Conservation (phyloP, 1,140 invertebrate genomes). For the Tetramorium alpestre region DNA sequence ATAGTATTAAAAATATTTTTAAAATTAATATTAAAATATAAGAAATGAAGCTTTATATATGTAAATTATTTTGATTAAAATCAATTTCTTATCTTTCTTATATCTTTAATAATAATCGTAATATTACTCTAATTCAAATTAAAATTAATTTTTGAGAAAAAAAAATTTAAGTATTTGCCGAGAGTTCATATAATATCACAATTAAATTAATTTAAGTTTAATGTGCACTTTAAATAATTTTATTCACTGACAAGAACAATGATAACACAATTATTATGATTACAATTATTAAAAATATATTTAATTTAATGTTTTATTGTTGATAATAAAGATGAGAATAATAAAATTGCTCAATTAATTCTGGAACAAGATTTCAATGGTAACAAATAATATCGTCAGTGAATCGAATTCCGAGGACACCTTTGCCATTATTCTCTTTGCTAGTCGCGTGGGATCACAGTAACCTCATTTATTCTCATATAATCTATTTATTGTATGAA, state of each 20-base stretch:
- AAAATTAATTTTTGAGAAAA: neutral
- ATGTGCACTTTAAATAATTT: slow-evolving; percentile 12
- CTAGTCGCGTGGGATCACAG: neutral
- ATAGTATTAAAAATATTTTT: neutral
- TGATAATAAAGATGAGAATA: neutral
- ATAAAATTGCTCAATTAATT: neutral
- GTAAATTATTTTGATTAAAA: neutral
- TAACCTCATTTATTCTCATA: neutral
- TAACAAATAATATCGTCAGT: slow-evolving; percentile 23
- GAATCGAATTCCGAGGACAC: slow-evolving; percentile 38
- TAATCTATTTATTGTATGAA: neutral
- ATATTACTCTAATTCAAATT: no score
- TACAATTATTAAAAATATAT: neutral
- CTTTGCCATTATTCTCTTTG: neutral
- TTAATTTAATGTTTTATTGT: neutral
- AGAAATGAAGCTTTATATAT: neutral
- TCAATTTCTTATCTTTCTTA: neutral
- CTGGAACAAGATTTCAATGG: neutral
- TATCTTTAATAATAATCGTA: neutral
- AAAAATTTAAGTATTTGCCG: slow-evolving; percentile 24
- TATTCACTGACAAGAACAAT: slow-evolving; percentile 21
- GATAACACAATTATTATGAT: slow-evolving; percentile 9
- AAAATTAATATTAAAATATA: neutral
- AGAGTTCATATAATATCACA: slow-evolving; percentile 31
- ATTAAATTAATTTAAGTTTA: slow-evolving; percentile 17